A percentile compares a stretch with the other conserved stretches of the same genome.
These are phyloP conservation scores for Sylvilagus floridanus DNA, from an alignment of 2,797 vertebrate species.

Conservation along the genomic window DNA sequence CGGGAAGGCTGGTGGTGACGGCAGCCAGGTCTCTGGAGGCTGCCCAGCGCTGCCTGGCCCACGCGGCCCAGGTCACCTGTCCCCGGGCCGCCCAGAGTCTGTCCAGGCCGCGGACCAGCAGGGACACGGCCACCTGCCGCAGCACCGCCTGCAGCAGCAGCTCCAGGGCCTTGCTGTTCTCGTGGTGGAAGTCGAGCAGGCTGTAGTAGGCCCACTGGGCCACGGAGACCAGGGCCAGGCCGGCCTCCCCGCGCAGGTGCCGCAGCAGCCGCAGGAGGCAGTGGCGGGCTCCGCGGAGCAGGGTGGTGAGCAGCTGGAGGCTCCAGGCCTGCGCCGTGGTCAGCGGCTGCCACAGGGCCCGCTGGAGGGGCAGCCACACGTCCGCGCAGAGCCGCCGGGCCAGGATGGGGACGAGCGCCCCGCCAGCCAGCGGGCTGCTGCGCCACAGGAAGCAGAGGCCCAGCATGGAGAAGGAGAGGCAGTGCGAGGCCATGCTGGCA, in stretches of 20 bases:
- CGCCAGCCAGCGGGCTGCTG: background rate
- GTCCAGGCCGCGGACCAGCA: slow-evolving; percentile 52
- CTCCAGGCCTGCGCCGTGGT: background rate
- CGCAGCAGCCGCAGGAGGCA: background rate
- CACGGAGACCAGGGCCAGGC: background rate
- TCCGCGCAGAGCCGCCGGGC: background rate
- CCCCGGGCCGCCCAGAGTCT: background rate
- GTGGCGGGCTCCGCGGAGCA: background rate
- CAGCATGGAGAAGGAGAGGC: background rate
- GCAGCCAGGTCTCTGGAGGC: slow-evolving; percentile 13
- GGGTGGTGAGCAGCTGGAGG: background rate
- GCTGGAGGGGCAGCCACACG: background rate
- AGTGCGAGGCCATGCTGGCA: background rate
- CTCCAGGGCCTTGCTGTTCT: slow-evolving; percentile 6
- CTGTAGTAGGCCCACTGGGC: background rate
- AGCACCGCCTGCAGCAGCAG: background rate
- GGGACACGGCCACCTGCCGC: background rate
- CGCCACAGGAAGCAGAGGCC: slow-evolving; percentile 24
- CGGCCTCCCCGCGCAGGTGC: background rate
- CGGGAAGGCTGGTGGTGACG: slow-evolving; percentile 29
- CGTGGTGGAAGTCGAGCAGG: background rate
- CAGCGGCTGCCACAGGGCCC: background rate
- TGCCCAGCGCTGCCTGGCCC: background rate
- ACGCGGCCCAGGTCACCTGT: background rate
- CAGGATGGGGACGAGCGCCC: background rate